These are phyloP conservation scores for Semibalanus balanoides DNA, from an alignment of 1,140 invertebrate species.

Conservation along the genomic window DNA sequence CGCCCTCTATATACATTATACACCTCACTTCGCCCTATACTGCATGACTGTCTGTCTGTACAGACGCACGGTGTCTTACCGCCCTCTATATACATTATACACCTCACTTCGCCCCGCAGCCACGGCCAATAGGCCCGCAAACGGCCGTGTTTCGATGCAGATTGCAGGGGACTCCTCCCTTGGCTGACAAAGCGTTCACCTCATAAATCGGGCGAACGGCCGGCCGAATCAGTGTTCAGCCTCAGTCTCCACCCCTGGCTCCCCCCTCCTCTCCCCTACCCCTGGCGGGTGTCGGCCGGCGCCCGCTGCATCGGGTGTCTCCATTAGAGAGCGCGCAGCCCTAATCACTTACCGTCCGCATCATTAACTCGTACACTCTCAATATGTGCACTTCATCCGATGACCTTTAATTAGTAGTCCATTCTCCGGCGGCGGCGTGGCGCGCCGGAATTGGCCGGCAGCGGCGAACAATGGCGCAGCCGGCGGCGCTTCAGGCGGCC, in stretches of 20 bases:
- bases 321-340: neutral
- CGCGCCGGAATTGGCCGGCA: neutral
- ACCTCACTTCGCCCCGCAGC: too few species aligned
- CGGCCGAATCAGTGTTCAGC: neutral
- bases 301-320: neutral
- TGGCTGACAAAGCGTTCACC: neutral
- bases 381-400: conserved; percentile 2
- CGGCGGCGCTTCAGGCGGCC: too few species aligned
- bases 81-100: too few species aligned
- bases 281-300: too few species aligned
- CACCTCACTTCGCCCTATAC: too few species aligned
- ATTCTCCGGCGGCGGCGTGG: neutral
- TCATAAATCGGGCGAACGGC: neutral
- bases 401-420: neutral
- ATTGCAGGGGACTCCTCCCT: neutral
- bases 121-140: neutral
- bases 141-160: neutral
- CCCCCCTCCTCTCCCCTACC: neutral
- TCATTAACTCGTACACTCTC: conserved; percentile 2
- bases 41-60: too few species aligned
- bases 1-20: too few species aligned
- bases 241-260: too few species aligned
- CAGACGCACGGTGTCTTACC: too few species aligned
- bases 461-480: neutral
- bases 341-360: neutral